These are phyloP conservation scores for Chaetoderma sp. DNA, from an alignment of 2,888 invertebrate species.

Conservation along the genomic window DNA sequence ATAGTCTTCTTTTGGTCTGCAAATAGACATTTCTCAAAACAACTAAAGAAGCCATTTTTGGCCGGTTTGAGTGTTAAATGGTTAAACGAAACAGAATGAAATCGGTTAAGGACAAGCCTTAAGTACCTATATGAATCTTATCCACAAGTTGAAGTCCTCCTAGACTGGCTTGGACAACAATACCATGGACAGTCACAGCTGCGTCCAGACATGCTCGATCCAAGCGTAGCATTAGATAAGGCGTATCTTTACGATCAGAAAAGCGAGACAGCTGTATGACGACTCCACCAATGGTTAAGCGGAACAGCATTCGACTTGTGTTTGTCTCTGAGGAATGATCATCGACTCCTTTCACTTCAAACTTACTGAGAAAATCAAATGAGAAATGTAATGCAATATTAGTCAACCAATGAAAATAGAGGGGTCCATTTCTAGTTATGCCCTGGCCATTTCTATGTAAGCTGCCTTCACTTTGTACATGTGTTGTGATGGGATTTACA, in stretches of 20 bases:
- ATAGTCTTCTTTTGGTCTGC: no score
- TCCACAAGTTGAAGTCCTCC: conserved; percentile 79
- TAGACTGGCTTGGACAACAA: conserved; percentile 80
- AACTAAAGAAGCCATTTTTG: no score
- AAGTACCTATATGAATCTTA: conserved; percentile 78
- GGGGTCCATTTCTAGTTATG: no score
- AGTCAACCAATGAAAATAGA: no score
- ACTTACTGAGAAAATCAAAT: conserved; percentile 70
- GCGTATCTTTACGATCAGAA: conserved; percentile 78
- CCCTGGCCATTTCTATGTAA: no score
- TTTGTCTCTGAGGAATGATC: conserved; percentile 86
- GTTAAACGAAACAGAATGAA: no score
- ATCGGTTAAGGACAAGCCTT: no score
- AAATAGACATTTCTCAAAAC: no score
- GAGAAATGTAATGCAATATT: not conserved
- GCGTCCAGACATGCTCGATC: conserved; percentile 79
- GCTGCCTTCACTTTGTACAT: no score
- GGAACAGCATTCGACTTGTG: conserved; percentile 78
- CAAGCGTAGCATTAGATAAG: conserved; percentile 81
- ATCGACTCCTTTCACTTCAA: conserved; percentile 84
- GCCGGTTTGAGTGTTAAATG: no score
- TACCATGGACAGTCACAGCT: conserved; percentile 83
- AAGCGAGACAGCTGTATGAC: conserved; percentile 77
- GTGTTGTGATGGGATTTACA: no score
- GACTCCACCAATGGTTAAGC: conserved; percentile 79